A percentile compares a stretch with the other conserved stretches of the same genome.
These are phyloP conservation scores for Schizopygopsis pylzovi DNA, from an alignment of 2,797 vertebrate species.

Conservation along the genomic window DNA sequence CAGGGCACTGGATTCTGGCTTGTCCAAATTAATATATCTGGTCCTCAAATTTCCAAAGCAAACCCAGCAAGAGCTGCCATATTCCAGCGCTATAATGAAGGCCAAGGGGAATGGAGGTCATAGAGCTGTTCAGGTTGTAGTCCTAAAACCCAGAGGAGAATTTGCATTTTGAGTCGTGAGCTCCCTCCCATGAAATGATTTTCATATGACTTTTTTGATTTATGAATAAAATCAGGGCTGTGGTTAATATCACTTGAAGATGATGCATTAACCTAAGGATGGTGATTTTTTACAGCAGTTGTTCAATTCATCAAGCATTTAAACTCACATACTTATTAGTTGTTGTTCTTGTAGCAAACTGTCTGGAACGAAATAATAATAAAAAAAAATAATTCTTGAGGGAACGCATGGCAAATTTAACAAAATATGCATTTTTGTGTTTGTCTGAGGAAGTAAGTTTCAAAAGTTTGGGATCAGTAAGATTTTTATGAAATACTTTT, in stretches of 20 bases:
- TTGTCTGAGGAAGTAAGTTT: not conserved
- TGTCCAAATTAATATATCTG: conserved; percentile 49
- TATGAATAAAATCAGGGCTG: not conserved
- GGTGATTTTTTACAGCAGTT: not conserved
- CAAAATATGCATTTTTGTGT: not conserved
- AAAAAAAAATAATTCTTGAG: not conserved
- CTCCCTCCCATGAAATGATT: not conserved
- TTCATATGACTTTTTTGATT: not conserved
- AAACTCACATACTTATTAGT: not conserved
- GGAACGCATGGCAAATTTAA: not conserved
- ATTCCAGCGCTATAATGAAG: conserved; percentile 45
- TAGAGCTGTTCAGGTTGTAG: conserved; percentile 19
- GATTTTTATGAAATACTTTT: not conserved
- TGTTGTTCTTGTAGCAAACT: not conserved
- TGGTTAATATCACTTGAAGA: not conserved
- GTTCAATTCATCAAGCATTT: not conserved
- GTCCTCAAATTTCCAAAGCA: conserved; percentile 43
- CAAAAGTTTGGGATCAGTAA: not conserved
- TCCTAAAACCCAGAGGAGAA: conserved; percentile 20
- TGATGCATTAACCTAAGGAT: not conserved
- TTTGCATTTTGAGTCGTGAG: not conserved
- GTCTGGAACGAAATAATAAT: not conserved
- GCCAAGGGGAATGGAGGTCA: conserved; percentile 37
- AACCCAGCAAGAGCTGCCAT: conserved; percentile 43
- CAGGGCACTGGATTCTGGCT: conserved; percentile 21